phyloP scores from a whole-genome alignment of 2,797 vertebrate genomes.

The Arrhamphus sclerolepis region DNA sequence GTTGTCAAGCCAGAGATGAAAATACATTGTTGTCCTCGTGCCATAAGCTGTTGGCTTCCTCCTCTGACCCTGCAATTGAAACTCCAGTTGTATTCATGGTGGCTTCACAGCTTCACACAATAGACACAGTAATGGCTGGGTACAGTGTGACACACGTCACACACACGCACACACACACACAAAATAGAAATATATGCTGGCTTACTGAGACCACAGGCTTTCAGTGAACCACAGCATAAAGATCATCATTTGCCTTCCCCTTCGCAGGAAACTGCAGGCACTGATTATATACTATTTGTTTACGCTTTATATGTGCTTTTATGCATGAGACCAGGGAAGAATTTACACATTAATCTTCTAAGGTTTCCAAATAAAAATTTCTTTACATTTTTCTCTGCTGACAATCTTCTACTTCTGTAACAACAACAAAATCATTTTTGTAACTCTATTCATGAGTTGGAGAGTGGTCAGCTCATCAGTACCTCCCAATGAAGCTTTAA shows the following conservation, averaged over 20 bases:
- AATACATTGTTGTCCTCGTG: constrained; percentile 52
- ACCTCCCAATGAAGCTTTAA: too few relatives aligned
- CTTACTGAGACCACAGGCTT: constrained; percentile 61
- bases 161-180: constrained; percentile 30
- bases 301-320: constrained; percentile 39
- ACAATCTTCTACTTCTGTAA: too few relatives aligned
- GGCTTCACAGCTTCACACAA: constrained; percentile 65
- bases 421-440: too few relatives aligned
- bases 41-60: constrained; percentile 39
- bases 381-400: constrained; percentile 7
- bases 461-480: too few relatives aligned
- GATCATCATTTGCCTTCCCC: constrained; percentile 70
- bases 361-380: constrained; percentile 26
- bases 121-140: constrained; percentile 69
- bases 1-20: constrained; percentile 50
- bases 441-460: too few relatives aligned
- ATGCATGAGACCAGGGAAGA: constrained; percentile 29
- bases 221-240: constrained; percentile 72
- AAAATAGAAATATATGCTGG: constrained; percentile 61
- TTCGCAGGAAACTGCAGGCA: constrained; percentile 66
- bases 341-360: constrained; percentile 31
- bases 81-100: constrained; percentile 54
- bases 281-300: constrained; percentile 70
- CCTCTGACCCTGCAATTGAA: constrained; percentile 63
- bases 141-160: constrained; percentile 31